phyloP scores from a whole-genome alignment of 1,140 invertebrate genomes.

The Aphaenogaster rudis region DNA sequence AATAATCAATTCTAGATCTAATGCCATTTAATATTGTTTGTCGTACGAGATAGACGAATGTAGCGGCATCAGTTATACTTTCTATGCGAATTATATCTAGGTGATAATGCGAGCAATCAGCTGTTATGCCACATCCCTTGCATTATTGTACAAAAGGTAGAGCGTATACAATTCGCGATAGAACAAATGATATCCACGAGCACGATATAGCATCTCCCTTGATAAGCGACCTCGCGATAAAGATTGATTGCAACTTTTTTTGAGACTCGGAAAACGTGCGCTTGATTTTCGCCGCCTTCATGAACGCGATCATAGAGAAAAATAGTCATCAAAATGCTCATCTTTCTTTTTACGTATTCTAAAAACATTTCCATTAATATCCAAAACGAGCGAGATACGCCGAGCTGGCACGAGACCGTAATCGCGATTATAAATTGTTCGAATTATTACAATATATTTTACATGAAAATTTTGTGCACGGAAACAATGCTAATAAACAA shows the following conservation, averaged over 20 bases:
- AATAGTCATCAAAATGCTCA: conserved; percentile 21
- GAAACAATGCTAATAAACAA: neutral
- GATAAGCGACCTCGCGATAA: conserved; percentile 68
- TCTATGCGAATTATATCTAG: conserved; percentile 70
- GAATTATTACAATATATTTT: conserved; percentile 6
- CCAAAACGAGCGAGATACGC: neutral
- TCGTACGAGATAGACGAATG: conserved; percentile 56
- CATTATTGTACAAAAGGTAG: conserved; percentile 69
- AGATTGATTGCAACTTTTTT: conserved; percentile 65
- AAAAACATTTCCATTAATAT: conserved; percentile 21
- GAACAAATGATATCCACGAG: conserved; percentile 71
- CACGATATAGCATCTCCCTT: conserved; percentile 51
- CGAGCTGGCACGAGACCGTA: neutral
- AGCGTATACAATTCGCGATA: conserved; percentile 68
- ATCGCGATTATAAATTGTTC: neutral
- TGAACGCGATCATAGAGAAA: conserved; percentile 7
- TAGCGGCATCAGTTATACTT: conserved; percentile 59
- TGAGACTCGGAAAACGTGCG: conserved; percentile 5
- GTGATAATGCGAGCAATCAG: conserved; percentile 70
- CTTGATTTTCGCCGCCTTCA: conserved; percentile 1
- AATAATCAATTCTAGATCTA: conserved; percentile 62
- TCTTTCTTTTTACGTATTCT: conserved; percentile 1
- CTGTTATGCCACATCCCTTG: conserved; percentile 68
- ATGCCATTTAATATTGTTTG: conserved; percentile 79
- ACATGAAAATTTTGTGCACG: neutral